Evolutionary conservation across 2,113 vertebrate species (phyloP).

Genomic region (Picathartes gymnocephalus): DNA sequence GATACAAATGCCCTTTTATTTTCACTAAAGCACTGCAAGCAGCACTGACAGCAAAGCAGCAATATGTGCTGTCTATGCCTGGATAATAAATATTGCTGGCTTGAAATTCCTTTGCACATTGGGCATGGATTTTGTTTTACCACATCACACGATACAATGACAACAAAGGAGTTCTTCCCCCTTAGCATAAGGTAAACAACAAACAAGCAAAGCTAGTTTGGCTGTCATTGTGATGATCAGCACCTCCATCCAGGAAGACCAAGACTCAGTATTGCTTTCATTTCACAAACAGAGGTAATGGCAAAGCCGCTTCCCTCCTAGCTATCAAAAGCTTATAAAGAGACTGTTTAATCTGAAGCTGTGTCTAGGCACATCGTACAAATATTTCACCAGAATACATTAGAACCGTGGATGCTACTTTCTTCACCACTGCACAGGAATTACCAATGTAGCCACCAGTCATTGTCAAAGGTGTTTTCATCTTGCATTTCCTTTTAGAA

Average conservation of each 20-base stretch:
- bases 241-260: slow-evolving; percentile 44
- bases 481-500: not conserved
- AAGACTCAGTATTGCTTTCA: slow-evolving; percentile 19
- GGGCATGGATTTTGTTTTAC: slow-evolving; percentile 66
- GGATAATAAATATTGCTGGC: slow-evolving; percentile 63
- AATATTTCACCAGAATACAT: slow-evolving; percentile 42
- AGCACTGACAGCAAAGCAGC: slow-evolving; percentile 64
- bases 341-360: slow-evolving; percentile 38
- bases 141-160: slow-evolving; percentile 59
- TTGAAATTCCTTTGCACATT: slow-evolving; percentile 59
- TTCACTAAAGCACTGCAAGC: slow-evolving; percentile 28
- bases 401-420: not conserved
- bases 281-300: slow-evolving; percentile 51
- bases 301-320: slow-evolving; percentile 33
- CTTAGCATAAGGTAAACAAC: slow-evolving; percentile 58
- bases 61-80: slow-evolving; percentile 39
- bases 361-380: slow-evolving; percentile 29
- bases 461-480: slow-evolving; percentile 31
- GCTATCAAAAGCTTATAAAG: slow-evolving; percentile 53
- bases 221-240: slow-evolving; percentile 50
- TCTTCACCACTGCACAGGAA: not conserved
- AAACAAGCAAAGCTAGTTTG: slow-evolving; percentile 27
- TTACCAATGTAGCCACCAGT: not conserved
- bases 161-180: slow-evolving; percentile 62
- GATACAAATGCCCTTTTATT: slow-evolving; percentile 62